Percentiles rank a stretch among this genome's conserved stretches.
These are phyloP conservation scores for Todiramphus chloris DNA, from an alignment of 2,113 vertebrate species.

Conservation along the genomic window DNA sequence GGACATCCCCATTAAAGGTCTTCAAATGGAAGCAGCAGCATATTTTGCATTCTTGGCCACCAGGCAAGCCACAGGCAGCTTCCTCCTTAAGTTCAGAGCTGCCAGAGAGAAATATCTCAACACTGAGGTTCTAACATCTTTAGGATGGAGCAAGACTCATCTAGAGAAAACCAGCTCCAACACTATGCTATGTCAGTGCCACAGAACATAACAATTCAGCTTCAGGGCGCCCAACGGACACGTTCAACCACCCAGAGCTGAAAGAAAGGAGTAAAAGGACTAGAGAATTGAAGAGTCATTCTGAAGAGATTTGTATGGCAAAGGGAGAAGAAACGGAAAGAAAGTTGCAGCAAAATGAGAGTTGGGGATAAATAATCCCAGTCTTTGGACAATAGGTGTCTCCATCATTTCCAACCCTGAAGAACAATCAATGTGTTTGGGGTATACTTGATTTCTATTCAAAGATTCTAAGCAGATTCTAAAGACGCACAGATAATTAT, in stretches of 20 bases:
- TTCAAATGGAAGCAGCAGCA: not conserved
- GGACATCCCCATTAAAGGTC: not conserved
- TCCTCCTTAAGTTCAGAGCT: not conserved
- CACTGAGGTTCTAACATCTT: not conserved
- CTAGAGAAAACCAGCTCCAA: not conserved
- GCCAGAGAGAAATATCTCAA: not conserved
- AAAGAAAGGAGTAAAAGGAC: not conserved
- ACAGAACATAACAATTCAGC: not conserved
- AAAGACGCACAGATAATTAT: not conserved
- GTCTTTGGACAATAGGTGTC: not conserved
- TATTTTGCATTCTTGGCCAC: not conserved
- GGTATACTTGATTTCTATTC: not conserved
- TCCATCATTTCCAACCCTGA: not conserved
- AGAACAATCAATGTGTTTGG: not conserved
- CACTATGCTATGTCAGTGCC: too few relatives aligned
- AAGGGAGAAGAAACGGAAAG: not conserved
- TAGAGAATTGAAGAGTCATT: not conserved
- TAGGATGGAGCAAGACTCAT: not conserved
- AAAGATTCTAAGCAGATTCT: not conserved
- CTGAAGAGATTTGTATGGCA: not conserved
- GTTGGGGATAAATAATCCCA: not conserved
- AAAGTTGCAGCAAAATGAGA: not conserved
- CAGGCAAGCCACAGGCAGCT: accelerated
- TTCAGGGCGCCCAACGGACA: accelerated
- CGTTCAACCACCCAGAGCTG: not conserved